Percentiles rank a stretch among this genome's conserved stretches.
These are phyloP conservation scores for Phaenicophaeus curvirostris DNA, from an alignment of 2,797 vertebrate genomes.

Conservation along the genomic window DNA sequence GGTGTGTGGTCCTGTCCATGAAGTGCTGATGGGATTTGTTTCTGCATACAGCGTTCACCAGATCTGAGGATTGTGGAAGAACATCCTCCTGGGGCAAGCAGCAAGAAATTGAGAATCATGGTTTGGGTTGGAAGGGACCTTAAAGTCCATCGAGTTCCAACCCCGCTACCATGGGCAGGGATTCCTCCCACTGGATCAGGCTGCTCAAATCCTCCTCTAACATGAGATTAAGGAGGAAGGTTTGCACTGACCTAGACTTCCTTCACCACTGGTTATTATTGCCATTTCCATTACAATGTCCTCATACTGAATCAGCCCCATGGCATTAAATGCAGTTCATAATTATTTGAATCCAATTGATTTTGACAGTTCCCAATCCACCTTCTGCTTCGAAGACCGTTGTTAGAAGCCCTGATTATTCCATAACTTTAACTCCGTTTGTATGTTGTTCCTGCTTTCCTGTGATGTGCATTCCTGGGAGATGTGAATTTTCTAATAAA, in stretches of 20 bases:
- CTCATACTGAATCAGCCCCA: not conserved
- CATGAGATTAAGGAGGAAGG: not conserved
- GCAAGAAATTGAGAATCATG: not conserved
- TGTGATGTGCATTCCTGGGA: not conserved
- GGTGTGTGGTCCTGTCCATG: fast-evolving
- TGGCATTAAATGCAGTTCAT: not conserved
- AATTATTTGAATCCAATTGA: not conserved
- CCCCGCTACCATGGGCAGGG: too few species aligned
- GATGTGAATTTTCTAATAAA: slow-evolving; percentile 3
- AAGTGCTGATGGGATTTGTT: not conserved
- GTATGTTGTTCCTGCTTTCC: not conserved
- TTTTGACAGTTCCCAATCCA: not conserved
- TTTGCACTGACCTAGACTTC: not conserved
- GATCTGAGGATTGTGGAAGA: not conserved
- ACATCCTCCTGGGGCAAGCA: not conserved
- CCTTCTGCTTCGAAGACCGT: not conserved
- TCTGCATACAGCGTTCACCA: not conserved
- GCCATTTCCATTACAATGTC: not conserved
- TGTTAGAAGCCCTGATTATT: slow-evolving; percentile 3
- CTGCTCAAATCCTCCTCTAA: too few species aligned
- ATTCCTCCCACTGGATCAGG: too few species aligned
- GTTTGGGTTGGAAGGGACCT: too few species aligned
- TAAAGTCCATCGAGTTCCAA: too few species aligned
- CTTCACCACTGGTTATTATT: not conserved
- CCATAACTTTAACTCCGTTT: not conserved